phyloP scores from a whole-genome alignment of 35 echinoderm and acorn worm genomes.

The Lytechinus variegatus region DNA sequence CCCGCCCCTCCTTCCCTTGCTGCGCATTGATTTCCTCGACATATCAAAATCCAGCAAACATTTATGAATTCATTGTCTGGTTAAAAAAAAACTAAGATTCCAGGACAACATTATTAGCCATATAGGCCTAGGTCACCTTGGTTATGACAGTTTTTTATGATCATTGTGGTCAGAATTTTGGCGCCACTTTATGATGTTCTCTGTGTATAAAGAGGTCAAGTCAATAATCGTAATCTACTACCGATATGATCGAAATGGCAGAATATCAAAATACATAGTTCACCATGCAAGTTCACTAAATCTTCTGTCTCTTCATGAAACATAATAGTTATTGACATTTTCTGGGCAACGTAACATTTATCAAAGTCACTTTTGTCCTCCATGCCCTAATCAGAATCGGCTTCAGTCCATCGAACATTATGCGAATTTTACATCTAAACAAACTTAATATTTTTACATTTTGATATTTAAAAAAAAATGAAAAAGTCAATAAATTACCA shows the following conservation, averaged over 20 bases:
- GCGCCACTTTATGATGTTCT: neutral
- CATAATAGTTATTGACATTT: neutral
- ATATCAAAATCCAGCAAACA: too few species aligned
- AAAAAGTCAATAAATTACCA: neutral
- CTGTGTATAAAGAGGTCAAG: neutral
- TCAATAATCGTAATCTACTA: neutral
- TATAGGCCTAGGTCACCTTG: neutral
- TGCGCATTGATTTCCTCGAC: too few species aligned
- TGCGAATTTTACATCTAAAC: too few species aligned
- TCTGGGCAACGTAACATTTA: neutral
- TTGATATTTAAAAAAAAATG: too few species aligned
- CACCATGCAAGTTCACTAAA: neutral
- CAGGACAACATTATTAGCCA: neutral
- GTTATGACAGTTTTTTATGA: neutral
- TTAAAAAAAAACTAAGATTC: neutral
- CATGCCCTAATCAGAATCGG: neutral
- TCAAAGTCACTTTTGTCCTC: neutral
- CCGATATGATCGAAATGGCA: neutral
- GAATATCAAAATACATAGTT: neutral
- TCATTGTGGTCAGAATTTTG: neutral
- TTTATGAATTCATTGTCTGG: too few species aligned
- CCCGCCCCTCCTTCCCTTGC: too few species aligned
- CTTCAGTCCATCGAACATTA: neutral
- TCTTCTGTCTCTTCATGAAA: neutral
- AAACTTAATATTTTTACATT: too few species aligned